Evolutionary conservation across 2,888 invertebrate species (phyloP).

Genomic region (Eustalomyia histrio): DNA sequence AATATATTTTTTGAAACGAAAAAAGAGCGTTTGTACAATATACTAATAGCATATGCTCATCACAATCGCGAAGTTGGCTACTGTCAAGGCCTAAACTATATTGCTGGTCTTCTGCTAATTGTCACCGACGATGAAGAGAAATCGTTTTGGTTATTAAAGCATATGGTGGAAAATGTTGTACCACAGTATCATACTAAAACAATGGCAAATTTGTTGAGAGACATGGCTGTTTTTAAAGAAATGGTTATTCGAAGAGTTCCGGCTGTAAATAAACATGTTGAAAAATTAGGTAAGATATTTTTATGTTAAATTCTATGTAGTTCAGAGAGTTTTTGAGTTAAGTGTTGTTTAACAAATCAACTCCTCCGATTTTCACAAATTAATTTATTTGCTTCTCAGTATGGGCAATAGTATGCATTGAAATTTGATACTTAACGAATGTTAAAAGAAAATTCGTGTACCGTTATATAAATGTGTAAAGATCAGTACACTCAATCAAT

Average conservation of each 20-base stretch:
- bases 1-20: conserved; percentile 92
- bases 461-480: too few relatives aligned
- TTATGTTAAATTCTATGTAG: not conserved
- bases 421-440: too few relatives aligned
- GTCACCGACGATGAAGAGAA: conserved; percentile 94
- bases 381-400: too few relatives aligned
- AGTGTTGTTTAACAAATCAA: too few relatives aligned
- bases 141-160: conserved; percentile 95
- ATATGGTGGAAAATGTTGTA: conserved; percentile 91
- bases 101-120: conserved; percentile 90
- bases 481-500: too few relatives aligned
- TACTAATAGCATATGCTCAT: conserved; percentile 93
- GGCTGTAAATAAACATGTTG: conserved; percentile 89
- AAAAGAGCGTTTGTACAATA: conserved; percentile 88
- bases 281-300: conserved; percentile 82
- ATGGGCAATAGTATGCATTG: too few relatives aligned
- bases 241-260: conserved; percentile 91
- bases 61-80: conserved; percentile 93
- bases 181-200: conserved; percentile 94
- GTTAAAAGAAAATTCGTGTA: too few relatives aligned
- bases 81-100: conserved; percentile 97
- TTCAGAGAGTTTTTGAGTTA: too few relatives aligned
- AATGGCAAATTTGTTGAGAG: conserved; percentile 93
- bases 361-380: too few relatives aligned
- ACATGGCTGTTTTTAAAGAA: conserved; percentile 93